A percentile compares a stretch with the other conserved stretches of the same genome.
phyloP scores from a whole-genome alignment of 2,888 invertebrate species.

The Drosophila stalkeri region DNA sequence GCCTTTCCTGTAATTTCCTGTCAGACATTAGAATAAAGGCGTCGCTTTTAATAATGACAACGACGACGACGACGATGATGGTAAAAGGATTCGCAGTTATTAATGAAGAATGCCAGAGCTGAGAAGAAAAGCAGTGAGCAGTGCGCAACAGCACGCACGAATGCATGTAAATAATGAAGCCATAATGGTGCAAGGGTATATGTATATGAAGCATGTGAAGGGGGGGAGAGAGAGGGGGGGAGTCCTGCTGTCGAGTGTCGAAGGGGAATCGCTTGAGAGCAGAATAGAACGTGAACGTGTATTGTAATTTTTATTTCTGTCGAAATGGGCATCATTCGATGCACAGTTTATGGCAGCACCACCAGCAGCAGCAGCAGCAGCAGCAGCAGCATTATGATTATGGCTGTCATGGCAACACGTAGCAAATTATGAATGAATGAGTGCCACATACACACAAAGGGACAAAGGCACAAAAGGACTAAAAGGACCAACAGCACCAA shows the following conservation, averaged over 20 bases:
- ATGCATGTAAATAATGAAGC: constrained; percentile 66
- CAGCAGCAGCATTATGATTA: constrained; percentile 57
- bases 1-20: constrained; percentile 44
- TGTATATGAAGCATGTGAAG: not conserved
- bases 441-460: constrained; percentile 25
- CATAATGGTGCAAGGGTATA: constrained; percentile 43
- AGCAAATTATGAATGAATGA: constrained; percentile 75
- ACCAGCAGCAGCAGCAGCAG: not conserved
- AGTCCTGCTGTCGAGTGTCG: not conserved
- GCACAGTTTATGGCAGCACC: constrained; percentile 65
- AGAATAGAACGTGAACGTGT: constrained; percentile 39
- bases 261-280: constrained; percentile 7
- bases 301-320: constrained; percentile 66
- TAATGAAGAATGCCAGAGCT: constrained; percentile 51
- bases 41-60: constrained; percentile 44
- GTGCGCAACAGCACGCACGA: constrained; percentile 67
- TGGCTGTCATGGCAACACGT: constrained; percentile 66
- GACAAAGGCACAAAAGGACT: constrained; percentile 19
- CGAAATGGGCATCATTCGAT: constrained; percentile 66
- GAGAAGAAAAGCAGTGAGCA: constrained; percentile 1
- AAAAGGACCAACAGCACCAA: constrained; percentile 12
- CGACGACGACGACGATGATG: constrained; percentile 7
- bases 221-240: not conserved
- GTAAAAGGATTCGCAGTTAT: constrained; percentile 70
- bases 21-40: constrained; percentile 38